Evolutionary conservation across 1,140 invertebrate genomes (phyloP).

Genomic region (Pseudomyrmex cubaensis): DNA sequence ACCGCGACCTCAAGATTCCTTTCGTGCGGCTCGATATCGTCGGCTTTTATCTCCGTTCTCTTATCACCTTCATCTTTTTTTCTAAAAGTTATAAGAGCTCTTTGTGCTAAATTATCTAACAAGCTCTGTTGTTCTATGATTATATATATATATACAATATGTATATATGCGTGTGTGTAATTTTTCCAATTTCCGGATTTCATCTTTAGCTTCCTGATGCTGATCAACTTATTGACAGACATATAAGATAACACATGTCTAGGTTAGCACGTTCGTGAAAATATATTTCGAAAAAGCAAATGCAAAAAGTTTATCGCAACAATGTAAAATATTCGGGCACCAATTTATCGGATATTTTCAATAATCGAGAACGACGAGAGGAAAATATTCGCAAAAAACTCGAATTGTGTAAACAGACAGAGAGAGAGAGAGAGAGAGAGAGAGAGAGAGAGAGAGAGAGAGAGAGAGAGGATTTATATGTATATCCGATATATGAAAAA

Average conservation of each 20-base stretch:
- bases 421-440: no score
- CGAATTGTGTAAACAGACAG: constrained; percentile 7
- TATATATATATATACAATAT: constrained; percentile 9
- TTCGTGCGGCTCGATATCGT: constrained; percentile 27
- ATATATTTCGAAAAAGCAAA: no score
- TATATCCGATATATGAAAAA: constrained; percentile 48
- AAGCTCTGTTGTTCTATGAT: constrained; percentile 44
- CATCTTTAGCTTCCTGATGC: no score
- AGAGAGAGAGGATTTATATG: background rate
- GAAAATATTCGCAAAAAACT: constrained; percentile 3
- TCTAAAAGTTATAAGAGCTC: background rate
- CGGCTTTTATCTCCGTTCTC: constrained; percentile 35
- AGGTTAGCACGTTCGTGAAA: no score
- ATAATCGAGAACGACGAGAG: background rate
- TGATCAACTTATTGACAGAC: no score
- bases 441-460: no score
- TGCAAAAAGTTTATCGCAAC: no score
- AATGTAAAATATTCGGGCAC: no score
- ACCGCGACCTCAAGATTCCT: constrained; percentile 28
- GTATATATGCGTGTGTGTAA: no score
- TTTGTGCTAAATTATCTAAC: constrained; percentile 32
- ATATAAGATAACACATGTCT: no score
- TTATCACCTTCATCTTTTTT: no score
- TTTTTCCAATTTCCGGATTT: no score
- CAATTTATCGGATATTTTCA: background rate